Conservation (phyloP, 2,113 vertebrate species). For the Rousettus leschenaultii region DNA sequence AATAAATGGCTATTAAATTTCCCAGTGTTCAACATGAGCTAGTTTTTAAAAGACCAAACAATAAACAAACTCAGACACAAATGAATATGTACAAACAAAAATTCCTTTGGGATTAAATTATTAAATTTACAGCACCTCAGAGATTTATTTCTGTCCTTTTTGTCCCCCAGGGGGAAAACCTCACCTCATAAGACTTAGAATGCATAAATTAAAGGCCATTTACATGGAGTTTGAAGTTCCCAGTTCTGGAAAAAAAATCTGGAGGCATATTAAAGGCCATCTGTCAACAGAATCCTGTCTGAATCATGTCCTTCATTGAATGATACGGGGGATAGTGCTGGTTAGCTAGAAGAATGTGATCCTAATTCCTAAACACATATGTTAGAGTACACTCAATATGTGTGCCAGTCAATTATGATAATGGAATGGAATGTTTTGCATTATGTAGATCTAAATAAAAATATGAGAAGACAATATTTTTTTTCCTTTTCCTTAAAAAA, state of each 20-base stretch:
- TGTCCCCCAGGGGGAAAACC: background rate
- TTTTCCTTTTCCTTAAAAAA: background rate
- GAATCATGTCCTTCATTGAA: background rate
- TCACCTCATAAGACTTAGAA: background rate
- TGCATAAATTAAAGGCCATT: background rate
- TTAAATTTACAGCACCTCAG: background rate
- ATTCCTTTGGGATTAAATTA: slow-evolving; percentile 26
- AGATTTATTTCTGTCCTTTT: background rate
- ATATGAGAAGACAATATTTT: background rate
- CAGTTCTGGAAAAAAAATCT: background rate
- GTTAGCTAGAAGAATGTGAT: background rate
- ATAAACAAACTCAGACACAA: slow-evolving; percentile 17
- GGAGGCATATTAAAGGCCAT: background rate
- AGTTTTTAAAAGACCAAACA: slow-evolving; percentile 16
- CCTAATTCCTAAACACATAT: background rate
- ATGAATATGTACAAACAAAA: slow-evolving; percentile 1
- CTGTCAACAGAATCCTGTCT: background rate
- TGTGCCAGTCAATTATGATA: background rate
- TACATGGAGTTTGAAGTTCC: background rate
- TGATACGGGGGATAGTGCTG: background rate
- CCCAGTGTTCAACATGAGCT: background rate
- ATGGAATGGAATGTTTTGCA: background rate
- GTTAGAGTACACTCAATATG: background rate
- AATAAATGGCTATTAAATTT: slow-evolving; percentile 3
- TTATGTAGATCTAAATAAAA: background rate